Conservation (phyloP, 2,888 invertebrate species). For the Saturnia pavonia region DNA sequence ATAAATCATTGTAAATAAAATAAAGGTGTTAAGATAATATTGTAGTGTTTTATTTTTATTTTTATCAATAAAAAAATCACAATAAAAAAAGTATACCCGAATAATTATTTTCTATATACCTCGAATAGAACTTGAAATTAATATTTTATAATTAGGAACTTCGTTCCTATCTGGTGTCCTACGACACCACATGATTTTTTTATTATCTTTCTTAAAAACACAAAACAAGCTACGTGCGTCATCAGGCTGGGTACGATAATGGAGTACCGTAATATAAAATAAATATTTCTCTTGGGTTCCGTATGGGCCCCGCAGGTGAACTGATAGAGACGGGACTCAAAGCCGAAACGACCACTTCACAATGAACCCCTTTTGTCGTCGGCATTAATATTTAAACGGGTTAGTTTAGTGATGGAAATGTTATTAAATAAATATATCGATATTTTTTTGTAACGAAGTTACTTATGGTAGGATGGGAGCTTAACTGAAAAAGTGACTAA, state of each 20-base stretch:
- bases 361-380: slow-evolving; percentile 11
- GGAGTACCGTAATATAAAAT: not conserved
- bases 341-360: slow-evolving; percentile 8
- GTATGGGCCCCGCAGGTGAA: slow-evolving; percentile 6
- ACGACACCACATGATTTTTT: no score
- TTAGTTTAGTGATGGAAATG: not conserved
- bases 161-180: no score
- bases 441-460: not conserved
- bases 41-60: no score
- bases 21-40: no score
- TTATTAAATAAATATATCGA: not conserved
- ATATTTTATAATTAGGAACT: no score
- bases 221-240: not conserved
- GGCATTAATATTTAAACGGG: slow-evolving; percentile 4
- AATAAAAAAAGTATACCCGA: no score
- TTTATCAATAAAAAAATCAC: no score
- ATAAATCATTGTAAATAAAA: no score
- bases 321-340: slow-evolving; percentile 1
- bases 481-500: no score
- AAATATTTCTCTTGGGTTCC: slow-evolving; percentile 9
- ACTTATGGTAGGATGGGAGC: no score
- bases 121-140: no score
- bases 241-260: not conserved
- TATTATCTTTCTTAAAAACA: not conserved
- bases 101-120: no score